Base-by-base conservation (phyloP, 2,113 vertebrate genomes). In the Asarcornis scutulata region DNA sequence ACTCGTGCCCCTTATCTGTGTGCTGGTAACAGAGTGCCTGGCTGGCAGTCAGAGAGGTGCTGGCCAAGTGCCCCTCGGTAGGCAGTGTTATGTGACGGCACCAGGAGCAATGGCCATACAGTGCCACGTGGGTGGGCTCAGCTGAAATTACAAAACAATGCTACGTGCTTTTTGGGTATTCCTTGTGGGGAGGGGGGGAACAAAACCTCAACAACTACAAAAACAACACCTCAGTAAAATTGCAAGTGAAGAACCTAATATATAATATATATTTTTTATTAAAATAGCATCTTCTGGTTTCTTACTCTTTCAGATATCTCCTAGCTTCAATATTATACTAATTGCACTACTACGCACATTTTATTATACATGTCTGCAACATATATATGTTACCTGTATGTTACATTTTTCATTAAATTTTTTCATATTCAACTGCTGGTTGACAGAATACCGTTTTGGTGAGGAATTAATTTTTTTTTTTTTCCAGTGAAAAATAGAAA, bases 151-250 rank as follows among this genome's bases (percentile, higher is more conserved):
- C 62, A 71, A 64, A 84, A 64, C 80, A 97, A 68, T 11, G 26
- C 82, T 67, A 55, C 52, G 83, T 18, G 56, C 87, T 93, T 95
- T 91, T 85, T 53, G 79, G 59, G 27, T 71, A 63, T 77, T 86
- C 95, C 91, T 93, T 94, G 60, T 31, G 62, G 32, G 16, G 64
- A 42, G 52, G 32, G 13, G 25, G 15, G 53, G 44, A 34, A 58
- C 44, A 73, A 48, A 86, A 25, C 29, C 60, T 34, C 76, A 84
- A 71, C n/a, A 84, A 75, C 48, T 60, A 53, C 2, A 3, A 67
- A 75, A 93, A 7, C 42, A 82, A 84, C n/a, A 72, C 11, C 38
- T 40, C 68, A 71, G 52, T 36, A 46, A 20, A 40, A 91, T n/a
- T 32, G 36, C 34, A 60, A 55, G 7, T 55, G 73, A 42, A 90